Base-by-base conservation (phyloP, 2,797 vertebrate genomes). In the Melanotaenia boesemani region DNA sequence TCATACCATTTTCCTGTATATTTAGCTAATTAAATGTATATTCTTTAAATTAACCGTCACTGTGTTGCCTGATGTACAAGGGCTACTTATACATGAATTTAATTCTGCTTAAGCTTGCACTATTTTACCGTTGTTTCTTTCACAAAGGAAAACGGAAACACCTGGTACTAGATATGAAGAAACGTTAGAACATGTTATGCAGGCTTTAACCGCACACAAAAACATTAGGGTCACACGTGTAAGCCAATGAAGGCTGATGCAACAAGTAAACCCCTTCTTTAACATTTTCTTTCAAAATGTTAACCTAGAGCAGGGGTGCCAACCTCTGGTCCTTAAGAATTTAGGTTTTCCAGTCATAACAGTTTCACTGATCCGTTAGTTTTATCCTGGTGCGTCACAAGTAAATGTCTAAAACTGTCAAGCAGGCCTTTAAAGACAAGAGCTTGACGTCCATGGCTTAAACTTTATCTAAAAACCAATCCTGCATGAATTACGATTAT, bases 111-210 rank as follows among this genome's bases (percentile, higher is more conserved):
- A 3, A 32, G 39, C 15, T 59, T 48, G 46, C 10, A 24, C 61
- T 28, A 66, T 70, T 18, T 41, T 57, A 60, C 2, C 70, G 70
- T 39, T 46, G 36, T 58, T 56, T 41, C 30, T 20, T 57, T 65
- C 22, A 58, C 0, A 7, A 30, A 54, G 52, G 0, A 46, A 82
- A 2, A 28, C 68, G 90, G 82, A 89, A 90, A 80, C 91, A 91
- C 87, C 90, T 92, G 89, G 61, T 74, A 57, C 41, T 39, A 24
- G 22, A 2, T 54, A 65, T 54, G 18, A 44, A 52, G 3, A 86
- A 54, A 74, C 72, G 80, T 89, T 88, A 58, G 12, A 66, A 9
- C 32, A 32, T 81, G 63, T 76, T 55, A 18, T 39, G 61, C 6
- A 77, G 59, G 6, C 1, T 52, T 60, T 24, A 55, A 81, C 69